Evolutionary conservation across 2,113 vertebrate genomes (phyloP), one percentile per base, ranked within the genome.

Genomic region (Craseonycteris thonglongyai): DNA sequence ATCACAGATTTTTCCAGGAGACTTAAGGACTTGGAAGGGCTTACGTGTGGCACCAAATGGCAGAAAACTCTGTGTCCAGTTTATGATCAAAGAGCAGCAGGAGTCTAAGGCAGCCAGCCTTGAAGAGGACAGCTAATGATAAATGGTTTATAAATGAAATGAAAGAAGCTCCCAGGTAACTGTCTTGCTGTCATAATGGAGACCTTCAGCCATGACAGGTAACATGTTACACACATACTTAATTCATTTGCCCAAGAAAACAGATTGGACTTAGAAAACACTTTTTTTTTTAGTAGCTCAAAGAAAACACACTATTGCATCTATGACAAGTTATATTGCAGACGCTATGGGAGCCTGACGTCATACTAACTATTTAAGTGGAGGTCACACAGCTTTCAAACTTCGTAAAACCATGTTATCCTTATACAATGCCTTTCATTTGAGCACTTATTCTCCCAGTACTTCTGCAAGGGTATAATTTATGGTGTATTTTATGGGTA

Each of bases 401-500:
- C 76, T 94, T 86, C 75, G 90, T 68, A 95, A 93, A 90, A 84
- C 56, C 9, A 4, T 61, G 42, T 68, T 47, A 45, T 82, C 59
- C 14, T 68, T 87, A 71, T 71, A 78, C 6, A 66, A 65, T 92
- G 63, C 35, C 84, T 97, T 94, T 82, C 66, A 69, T 93, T 93
- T 61, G 72, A 93, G 14, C 71, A 35, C 76, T 85, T 88, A 78
- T 78, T 96, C 68, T 95, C 83, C 68, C 30, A 54, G 78, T 33
- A 49, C 81, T 91, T 95, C 76, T 93, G 80, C 85, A 91, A 90
- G 63, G 74, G 71, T 94, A 85, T 94, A 92, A 95, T 97, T 97
- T 97, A 97, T 92, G 88, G 58, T 84, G 76, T 97, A 78, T 94
- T 97, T 97, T 97, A 97, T 95, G 95, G 61, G 81, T 82, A 95